Conservation (phyloP, 2,797 vertebrate genomes). For the Hippopotamyrus pictus region DNA sequence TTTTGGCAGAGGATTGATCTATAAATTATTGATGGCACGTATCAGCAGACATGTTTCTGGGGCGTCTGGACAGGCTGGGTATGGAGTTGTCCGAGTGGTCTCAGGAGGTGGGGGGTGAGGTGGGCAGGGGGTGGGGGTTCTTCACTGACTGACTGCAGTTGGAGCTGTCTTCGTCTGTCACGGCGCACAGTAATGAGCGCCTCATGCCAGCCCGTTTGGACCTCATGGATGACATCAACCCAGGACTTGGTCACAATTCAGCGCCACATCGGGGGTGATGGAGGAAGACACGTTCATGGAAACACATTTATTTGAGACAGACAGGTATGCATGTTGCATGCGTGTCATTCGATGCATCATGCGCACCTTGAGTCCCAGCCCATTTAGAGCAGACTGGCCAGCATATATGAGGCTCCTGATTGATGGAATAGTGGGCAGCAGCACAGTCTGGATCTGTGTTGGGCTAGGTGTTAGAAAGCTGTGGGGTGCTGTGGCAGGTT, state of each 20-base stretch:
- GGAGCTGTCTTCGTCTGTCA: not conserved
- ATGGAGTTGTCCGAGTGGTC: not conserved
- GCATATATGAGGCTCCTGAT: not conserved
- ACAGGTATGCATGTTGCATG: not conserved
- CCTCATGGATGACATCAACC: not conserved
- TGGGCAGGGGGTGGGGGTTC: not conserved
- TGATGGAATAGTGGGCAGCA: not conserved
- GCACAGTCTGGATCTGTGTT: not conserved
- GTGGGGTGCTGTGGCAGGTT: not conserved
- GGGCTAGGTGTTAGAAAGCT: not conserved
- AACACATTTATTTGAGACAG: not conserved
- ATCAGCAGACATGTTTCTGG: conserved; percentile 23
- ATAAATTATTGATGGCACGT: conserved; percentile 41
- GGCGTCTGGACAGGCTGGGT: not conserved
- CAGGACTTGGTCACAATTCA: not conserved
- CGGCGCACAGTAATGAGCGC: not conserved
- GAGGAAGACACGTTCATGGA: not conserved
- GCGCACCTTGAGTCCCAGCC: not conserved
- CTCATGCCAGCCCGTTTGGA: not conserved
- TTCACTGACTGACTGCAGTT: not conserved
- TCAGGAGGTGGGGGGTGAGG: not conserved
- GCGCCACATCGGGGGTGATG: not conserved
- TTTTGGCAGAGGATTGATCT: conserved; percentile 24
- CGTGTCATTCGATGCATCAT: not conserved
- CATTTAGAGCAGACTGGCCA: not conserved